These are phyloP conservation scores for Scylla paramamosain DNA, from an alignment of 1,140 invertebrate genomes.

Conservation along the genomic window DNA sequence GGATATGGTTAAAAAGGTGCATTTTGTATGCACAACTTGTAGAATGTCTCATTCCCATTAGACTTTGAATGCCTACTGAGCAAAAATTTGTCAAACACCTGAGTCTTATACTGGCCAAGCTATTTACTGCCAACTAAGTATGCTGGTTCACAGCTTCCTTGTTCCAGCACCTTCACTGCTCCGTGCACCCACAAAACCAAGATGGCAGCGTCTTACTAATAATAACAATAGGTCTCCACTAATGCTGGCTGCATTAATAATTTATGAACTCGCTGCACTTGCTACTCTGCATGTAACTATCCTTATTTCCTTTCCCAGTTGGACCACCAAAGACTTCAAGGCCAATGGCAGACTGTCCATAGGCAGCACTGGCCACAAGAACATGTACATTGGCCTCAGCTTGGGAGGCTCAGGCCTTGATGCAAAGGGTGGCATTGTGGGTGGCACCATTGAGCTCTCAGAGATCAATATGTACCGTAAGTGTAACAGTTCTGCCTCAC, in stretches of 20 bases:
- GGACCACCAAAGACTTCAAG: constrained; percentile 94
- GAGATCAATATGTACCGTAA: constrained; percentile 92
- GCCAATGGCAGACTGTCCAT: constrained; percentile 95
- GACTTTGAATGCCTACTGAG: neutral
- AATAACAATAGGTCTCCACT: neutral
- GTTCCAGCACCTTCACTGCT: neutral
- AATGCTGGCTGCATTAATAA: neutral
- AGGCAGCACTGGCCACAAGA: constrained; percentile 95
- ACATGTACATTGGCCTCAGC: constrained; percentile 93
- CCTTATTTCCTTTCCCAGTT: constrained; percentile 82
- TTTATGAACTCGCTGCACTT: neutral
- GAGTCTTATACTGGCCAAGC: too few species aligned
- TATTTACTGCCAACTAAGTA: neutral
- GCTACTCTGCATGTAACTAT: neutral
- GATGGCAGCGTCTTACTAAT: neutral
- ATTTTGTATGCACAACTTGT: neutral
- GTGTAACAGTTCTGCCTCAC: constrained; percentile 77
- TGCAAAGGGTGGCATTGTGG: constrained; percentile 97
- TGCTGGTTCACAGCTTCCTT: neutral
- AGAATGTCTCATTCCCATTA: neutral
- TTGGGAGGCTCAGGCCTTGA: constrained; percentile 94
- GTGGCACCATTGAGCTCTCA: constrained; percentile 94
- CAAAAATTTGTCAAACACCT: neutral
- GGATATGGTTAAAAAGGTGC: neutral
- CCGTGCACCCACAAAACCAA: neutral